Conservation (phyloP, 2,888 invertebrate species). For the Proisotoma minuta region DNA sequence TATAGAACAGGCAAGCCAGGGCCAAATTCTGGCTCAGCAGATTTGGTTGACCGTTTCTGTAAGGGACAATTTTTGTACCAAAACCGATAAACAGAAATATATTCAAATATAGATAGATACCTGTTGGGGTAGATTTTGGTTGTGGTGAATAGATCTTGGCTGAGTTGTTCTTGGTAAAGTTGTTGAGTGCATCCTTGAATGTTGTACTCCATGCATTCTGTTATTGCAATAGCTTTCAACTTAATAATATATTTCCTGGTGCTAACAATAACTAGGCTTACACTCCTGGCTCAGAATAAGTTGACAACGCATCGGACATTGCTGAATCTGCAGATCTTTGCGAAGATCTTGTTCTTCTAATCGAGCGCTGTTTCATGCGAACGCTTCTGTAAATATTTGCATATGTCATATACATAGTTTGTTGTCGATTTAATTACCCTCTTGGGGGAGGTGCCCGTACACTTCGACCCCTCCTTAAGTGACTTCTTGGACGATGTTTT, state of each 20-base stretch:
- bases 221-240: too few relatives aligned
- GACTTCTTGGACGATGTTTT: slow-evolving; percentile 50
- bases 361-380: slow-evolving; percentile 49
- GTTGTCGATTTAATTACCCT: slow-evolving; percentile 22
- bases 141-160: slow-evolving; percentile 27
- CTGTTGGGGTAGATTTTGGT: neutral
- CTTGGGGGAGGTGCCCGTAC: slow-evolving; percentile 36
- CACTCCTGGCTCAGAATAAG: slow-evolving; percentile 44
- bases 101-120: neutral
- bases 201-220: too few relatives aligned
- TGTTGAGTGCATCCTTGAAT: too few relatives aligned
- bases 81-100: neutral
- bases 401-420: neutral
- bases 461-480: slow-evolving; percentile 34
- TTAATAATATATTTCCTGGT: too few relatives aligned
- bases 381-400: slow-evolving; percentile 21
- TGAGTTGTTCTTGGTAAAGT: slow-evolving; percentile 40
- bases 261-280: too few relatives aligned
- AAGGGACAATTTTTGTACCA: neutral
- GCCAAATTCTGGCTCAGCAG: slow-evolving; percentile 41
- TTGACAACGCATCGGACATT: slow-evolving; percentile 49
- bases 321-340: slow-evolving; percentile 63
- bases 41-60: slow-evolving; percentile 41
- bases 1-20: slow-evolving; percentile 59
- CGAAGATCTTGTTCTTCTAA: slow-evolving; percentile 58